These are phyloP conservation scores for Nomada ferruginata DNA, from an alignment of 2,888 invertebrate species.

Conservation along the genomic window DNA sequence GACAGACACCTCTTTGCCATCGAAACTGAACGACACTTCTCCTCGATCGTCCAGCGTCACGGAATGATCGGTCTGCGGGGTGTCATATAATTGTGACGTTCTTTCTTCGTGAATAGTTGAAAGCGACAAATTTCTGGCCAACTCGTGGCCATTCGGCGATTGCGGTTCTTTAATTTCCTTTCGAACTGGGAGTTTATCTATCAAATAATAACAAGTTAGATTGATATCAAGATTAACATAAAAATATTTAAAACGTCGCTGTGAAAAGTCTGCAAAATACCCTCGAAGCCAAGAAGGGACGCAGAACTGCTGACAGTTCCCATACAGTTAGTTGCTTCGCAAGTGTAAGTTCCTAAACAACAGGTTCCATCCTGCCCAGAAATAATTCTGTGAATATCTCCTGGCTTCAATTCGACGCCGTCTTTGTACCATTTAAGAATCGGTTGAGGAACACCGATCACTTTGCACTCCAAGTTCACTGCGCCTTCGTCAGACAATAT, in stretches of 20 bases:
- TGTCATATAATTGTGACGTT: conserved; percentile 94
- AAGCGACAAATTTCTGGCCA: conserved; percentile 92
- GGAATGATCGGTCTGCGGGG: conserved; percentile 89
- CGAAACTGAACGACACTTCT: conserved; percentile 95
- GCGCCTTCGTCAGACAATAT: conserved; percentile 95
- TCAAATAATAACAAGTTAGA: background rate
- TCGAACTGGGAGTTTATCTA: conserved; percentile 64
- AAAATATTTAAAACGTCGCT: background rate
- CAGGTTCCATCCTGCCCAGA: conserved; percentile 96
- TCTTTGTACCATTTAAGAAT: conserved; percentile 97
- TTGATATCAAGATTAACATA: too few relatives aligned
- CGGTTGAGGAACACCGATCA: conserved; percentile 95
- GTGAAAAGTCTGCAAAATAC: conserved; percentile 78
- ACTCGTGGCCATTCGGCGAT: conserved; percentile 65
- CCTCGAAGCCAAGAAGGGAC: conserved; percentile 94
- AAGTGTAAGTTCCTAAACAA: conserved; percentile 95
- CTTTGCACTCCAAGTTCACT: conserved; percentile 96
- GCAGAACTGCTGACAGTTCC: conserved; percentile 95
- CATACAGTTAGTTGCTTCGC: conserved; percentile 96
- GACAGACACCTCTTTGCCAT: conserved; percentile 95
- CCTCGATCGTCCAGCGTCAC: conserved; percentile 92
- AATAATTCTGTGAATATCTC: conserved; percentile 95
- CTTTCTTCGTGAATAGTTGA: conserved; percentile 96
- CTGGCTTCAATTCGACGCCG: conserved; percentile 94
- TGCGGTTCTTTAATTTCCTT: conserved; percentile 65